Conservation (phyloP, 2,888 invertebrate species). For the Standfussiana lucernea region DNA sequence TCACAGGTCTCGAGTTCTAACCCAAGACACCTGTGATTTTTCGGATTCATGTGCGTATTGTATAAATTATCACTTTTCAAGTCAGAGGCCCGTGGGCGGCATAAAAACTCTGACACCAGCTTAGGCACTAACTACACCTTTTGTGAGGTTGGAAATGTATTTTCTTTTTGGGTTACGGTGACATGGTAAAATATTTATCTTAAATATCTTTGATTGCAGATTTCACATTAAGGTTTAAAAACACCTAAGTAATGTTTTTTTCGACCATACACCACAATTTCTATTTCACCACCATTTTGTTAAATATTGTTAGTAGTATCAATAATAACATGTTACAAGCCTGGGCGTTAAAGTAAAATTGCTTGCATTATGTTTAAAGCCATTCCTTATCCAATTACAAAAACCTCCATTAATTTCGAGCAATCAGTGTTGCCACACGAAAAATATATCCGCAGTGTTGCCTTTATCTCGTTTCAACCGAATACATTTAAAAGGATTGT, state of each 20-base stretch:
- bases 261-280: neutral
- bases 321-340: neutral
- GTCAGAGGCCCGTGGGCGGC: no score
- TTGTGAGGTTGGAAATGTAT: neutral
- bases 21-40: no score
- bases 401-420: neutral
- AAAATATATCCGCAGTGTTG: slow-evolving; percentile 29
- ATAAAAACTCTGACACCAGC: no score
- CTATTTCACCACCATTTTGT: no score
- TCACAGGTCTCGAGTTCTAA: no score
- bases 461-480: slow-evolving; percentile 15
- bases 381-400: neutral
- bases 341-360: neutral
- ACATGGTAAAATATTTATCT: neutral
- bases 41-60: no score
- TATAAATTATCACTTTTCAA: no score
- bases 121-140: no score
- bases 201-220: no score
- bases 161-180: neutral
- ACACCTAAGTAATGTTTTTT: neutral
- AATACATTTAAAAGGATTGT: slow-evolving; percentile 17
- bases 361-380: neutral
- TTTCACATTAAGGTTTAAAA: neutral
- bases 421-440: slow-evolving; percentile 3
- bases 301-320: neutral